Evolutionary conservation across 1,140 invertebrate genomes (phyloP), one percentile per base, ranked within the genome.

Genomic region (Drosophila sulfurigaster): DNA sequence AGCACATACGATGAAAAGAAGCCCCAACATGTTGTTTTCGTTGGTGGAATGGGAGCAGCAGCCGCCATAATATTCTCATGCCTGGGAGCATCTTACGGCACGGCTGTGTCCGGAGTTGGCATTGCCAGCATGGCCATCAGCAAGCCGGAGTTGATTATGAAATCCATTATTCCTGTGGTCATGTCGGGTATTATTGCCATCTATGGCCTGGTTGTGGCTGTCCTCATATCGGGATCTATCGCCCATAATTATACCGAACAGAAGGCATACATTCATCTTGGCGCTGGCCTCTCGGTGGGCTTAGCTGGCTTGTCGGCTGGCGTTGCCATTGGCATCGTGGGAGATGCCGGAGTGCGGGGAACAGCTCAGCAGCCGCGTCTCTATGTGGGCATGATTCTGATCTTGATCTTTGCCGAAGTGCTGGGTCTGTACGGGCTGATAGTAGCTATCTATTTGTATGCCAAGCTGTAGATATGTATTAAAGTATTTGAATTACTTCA

Each of bases 361-460:
- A 97, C 96, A 28, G 97, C 97, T 32, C 97, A 98, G 91, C 98
- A 99, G 91, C 98, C 98, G 2, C 95, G 97, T 83, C 94, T 98
- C 2, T 98, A 97, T 93, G 97, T 99, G 48, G 98, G 98, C 83
- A 99, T 99, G 98, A 98, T 99, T 89, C 94, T 99, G 46, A 98
- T 99, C 91, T 95, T 99, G 77, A 99, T 99, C 94, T 99, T 99
- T 93, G 98, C 98, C 86, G 98, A 99, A 94, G 98, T 99, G 82
- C 94, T 99, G 93, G 98, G 97, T 94, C 95, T 99, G 13, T 99
- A 99, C 91, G 98, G 98, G 78, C 95, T 99, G 49, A 99, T 99
- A 92, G 98, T 99, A 59, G 97, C 97, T 82, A 96, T 99, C 80
- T 98, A 97, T 93, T 93, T 99, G 82, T 97, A 96, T 86, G 95